These are phyloP conservation scores for Tipula confusa DNA, from an alignment of 2,888 invertebrate species.

Conservation along the genomic window DNA sequence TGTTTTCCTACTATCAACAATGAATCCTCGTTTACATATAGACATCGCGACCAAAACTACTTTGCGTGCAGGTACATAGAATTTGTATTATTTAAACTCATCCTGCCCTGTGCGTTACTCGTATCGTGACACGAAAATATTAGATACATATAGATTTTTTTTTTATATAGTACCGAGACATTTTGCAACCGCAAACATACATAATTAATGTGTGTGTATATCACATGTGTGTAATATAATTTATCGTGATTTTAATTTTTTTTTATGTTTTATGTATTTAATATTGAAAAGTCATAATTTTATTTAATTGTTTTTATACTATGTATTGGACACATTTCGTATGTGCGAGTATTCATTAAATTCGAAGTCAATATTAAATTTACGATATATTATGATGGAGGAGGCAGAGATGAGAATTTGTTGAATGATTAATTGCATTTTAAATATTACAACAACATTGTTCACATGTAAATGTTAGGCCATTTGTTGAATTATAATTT, in stretches of 20 bases:
- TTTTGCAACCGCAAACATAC: not conserved
- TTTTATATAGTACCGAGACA: too few relatives aligned
- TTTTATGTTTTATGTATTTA: not conserved
- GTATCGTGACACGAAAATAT: not conserved
- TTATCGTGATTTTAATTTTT: not conserved
- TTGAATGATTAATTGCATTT: not conserved
- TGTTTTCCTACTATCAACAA: not conserved
- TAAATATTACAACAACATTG: not conserved
- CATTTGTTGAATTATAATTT: slow-evolving; percentile 9
- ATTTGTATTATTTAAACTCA: not conserved
- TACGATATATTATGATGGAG: not conserved
- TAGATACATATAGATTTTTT: not conserved
- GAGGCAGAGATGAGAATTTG: not conserved
- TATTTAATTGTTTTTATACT: not conserved
- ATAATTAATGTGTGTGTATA: not conserved
- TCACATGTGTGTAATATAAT: not conserved
- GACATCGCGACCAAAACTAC: not conserved
- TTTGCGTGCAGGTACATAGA: not conserved
- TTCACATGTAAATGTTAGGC: not conserved
- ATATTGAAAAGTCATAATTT: not conserved
- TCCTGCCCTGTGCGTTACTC: not conserved
- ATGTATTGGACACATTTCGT: not conserved
- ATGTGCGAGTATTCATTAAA: not conserved
- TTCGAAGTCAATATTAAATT: not conserved
- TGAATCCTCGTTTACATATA: too few relatives aligned